These are phyloP conservation scores for Bradypodion pumilum DNA, from an alignment of 2,797 vertebrate species.

Conservation along the genomic window DNA sequence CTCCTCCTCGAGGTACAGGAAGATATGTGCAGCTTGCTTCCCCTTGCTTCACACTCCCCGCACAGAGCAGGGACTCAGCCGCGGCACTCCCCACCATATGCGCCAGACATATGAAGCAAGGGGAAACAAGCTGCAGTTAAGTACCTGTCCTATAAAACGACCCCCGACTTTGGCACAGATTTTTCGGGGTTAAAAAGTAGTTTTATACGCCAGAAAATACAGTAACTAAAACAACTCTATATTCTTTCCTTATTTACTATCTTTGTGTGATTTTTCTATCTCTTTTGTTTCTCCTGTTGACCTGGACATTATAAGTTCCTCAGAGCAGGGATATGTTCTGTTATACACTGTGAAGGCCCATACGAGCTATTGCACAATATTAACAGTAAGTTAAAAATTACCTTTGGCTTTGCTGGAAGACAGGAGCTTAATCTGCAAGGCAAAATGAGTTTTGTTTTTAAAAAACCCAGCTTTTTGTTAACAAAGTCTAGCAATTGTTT, in stretches of 20 bases:
- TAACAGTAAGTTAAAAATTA: slow-evolving; percentile 46
- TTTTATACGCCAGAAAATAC: no score
- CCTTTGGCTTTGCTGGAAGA: slow-evolving; percentile 67
- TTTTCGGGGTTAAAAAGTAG: no score
- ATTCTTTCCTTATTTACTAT: background rate
- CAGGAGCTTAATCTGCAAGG: slow-evolving; percentile 73
- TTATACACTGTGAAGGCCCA: background rate
- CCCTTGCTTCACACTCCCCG: no score
- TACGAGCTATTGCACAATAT: background rate
- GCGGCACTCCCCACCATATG: no score
- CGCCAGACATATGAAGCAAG: no score
- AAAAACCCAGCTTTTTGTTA: background rate
- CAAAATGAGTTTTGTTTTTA: slow-evolving; percentile 19
- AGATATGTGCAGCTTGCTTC: no score
- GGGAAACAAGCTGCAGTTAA: no score
- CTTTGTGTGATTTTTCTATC: background rate
- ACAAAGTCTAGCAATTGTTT: background rate
- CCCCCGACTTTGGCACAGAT: no score
- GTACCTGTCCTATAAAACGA: no score
- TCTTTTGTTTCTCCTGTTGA: background rate
- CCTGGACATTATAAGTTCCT: background rate
- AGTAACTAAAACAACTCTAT: background rate
- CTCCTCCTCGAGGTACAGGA: no score
- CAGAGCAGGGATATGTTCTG: background rate
- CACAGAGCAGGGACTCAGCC: no score